These are phyloP conservation scores for Lerema accius DNA, from an alignment of 1,140 invertebrate species.

Conservation along the genomic window DNA sequence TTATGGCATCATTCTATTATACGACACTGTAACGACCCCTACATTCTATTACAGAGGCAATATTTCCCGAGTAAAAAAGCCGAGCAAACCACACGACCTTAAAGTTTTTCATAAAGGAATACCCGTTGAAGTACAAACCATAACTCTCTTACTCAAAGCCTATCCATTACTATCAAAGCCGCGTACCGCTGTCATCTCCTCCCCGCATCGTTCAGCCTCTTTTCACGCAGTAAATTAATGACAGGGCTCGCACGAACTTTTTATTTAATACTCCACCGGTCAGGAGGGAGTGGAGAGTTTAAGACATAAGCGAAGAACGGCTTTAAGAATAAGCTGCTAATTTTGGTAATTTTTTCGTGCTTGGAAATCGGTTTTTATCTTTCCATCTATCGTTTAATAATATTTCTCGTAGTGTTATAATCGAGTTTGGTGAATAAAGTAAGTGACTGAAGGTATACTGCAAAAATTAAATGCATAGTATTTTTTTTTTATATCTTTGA, in stretches of 20 bases:
- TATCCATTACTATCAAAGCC: conserved; percentile 63
- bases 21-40: not conserved
- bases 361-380: too few relatives aligned
- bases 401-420: too few relatives aligned
- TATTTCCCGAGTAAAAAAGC: conserved; percentile 14
- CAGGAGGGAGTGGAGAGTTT: conserved; percentile 1
- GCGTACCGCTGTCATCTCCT: conserved; percentile 44
- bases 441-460: too few relatives aligned
- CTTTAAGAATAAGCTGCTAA: too few relatives aligned
- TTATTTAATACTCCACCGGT: conserved; percentile 51
- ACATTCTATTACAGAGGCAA: not conserved
- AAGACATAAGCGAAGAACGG: too few relatives aligned
- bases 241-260: conserved; percentile 64
- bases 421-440: too few relatives aligned
- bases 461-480: too few relatives aligned
- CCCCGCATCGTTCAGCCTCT: conserved; percentile 45
- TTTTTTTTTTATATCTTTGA: too few relatives aligned
- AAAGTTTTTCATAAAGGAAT: conserved; percentile 44
- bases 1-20: not conserved
- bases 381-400: too few relatives aligned
- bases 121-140: conserved; percentile 51
- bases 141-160: conserved; percentile 60
- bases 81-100: conserved; percentile 39
- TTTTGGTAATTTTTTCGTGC: too few relatives aligned
- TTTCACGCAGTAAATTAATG: conserved; percentile 78